These are phyloP conservation scores for Phalacrocorax aristotelis DNA, from an alignment of 2,113 vertebrate genomes.

Conservation along the genomic window DNA sequence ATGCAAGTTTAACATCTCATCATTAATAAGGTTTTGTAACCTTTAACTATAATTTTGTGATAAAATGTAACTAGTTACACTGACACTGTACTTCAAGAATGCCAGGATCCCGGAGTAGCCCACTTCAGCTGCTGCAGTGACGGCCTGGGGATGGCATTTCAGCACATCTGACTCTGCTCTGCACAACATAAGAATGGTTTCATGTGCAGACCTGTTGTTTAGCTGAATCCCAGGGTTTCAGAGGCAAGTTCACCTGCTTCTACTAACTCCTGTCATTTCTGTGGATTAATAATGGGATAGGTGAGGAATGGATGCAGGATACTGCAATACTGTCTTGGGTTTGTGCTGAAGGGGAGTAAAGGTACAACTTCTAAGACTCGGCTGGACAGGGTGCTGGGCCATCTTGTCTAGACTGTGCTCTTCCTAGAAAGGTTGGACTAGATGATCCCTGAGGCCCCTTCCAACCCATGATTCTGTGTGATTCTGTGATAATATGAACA, in stretches of 20 bases:
- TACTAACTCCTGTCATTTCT: neutral
- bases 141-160: neutral
- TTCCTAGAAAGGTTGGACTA: too few relatives aligned
- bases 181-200: neutral
- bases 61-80: neutral
- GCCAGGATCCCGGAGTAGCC: neutral
- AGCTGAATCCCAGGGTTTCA: neutral
- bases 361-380: too few relatives aligned
- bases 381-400: too few relatives aligned
- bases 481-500: too few relatives aligned
- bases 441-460: too few relatives aligned
- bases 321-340: neutral
- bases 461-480: too few relatives aligned
- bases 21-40: neutral
- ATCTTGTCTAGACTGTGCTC: too few relatives aligned
- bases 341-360: neutral
- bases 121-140: neutral
- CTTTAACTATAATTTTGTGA: neutral
- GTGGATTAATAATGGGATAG: neutral
- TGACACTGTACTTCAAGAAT: neutral
- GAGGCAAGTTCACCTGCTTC: neutral
- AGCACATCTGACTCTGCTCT: neutral
- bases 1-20: neutral
- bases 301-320: neutral
- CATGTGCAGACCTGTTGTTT: neutral